Evolutionary conservation across 2,888 invertebrate species (phyloP).

Genomic region (Drosophila niveifrons): DNA sequence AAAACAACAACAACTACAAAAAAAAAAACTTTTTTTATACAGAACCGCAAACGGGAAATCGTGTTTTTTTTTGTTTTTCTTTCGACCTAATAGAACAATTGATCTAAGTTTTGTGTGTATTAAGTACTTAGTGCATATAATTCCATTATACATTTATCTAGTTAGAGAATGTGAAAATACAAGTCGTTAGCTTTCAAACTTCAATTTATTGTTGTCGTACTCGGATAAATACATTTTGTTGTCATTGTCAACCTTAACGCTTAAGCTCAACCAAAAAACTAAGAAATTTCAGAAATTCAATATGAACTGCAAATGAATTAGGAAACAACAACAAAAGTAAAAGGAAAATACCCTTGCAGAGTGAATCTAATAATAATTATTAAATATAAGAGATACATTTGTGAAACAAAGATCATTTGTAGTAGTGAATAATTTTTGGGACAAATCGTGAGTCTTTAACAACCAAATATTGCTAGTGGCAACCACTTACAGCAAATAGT

Average conservation of each 20-base stretch:
- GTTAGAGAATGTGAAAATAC: conserved; percentile 3
- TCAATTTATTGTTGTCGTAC: conserved; percentile 6
- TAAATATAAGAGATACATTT: not conserved
- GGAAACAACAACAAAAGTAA: not conserved
- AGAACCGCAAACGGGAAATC: conserved; percentile 6
- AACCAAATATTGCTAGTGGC: too few species aligned
- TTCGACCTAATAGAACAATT: conserved; percentile 51
- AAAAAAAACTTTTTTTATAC: conserved; percentile 21
- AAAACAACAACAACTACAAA: not conserved
- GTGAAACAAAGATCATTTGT: not conserved
- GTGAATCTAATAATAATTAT: not conserved
- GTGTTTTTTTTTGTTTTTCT: not conserved
- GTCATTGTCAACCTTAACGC: conserved; percentile 1
- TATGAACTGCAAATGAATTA: not conserved
- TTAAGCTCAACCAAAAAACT: conserved; percentile 43
- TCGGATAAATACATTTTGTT: conserved; percentile 8
- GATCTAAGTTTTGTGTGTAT: conserved; percentile 37
- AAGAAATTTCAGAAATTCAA: not conserved
- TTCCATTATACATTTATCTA: conserved; percentile 48
- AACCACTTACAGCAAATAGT: too few species aligned
- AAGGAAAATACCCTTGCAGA: not conserved
- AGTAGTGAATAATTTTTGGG: not conserved
- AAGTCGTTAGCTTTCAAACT: conserved; percentile 4
- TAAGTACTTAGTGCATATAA: conserved; percentile 37
- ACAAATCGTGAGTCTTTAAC: too few species aligned